phyloP scores from a whole-genome alignment of 2,888 invertebrate species.

The Choreutis nemorana region DNA sequence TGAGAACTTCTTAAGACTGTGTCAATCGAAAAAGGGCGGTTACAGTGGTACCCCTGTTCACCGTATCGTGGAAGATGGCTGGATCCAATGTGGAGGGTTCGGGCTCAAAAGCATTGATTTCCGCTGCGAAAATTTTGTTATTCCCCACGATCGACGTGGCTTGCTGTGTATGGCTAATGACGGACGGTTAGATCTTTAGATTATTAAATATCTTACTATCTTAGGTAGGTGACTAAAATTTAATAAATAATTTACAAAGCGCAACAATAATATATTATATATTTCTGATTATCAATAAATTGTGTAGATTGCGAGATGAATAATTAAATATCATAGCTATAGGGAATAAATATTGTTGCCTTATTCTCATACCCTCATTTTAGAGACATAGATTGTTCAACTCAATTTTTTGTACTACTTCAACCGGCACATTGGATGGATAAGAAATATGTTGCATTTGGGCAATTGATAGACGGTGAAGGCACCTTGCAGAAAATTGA shows the following conservation, averaged over 20 bases:
- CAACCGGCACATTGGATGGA: slow-evolving; percentile 77
- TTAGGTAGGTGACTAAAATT: too few species aligned
- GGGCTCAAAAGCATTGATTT: slow-evolving; percentile 39
- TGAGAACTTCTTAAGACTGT: slow-evolving; percentile 65
- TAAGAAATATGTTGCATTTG: slow-evolving; percentile 76
- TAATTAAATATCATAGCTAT: too few species aligned
- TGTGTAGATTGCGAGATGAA: too few species aligned
- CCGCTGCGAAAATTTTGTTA: slow-evolving; percentile 72
- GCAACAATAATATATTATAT: too few species aligned
- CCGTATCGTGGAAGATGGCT: slow-evolving; percentile 72
- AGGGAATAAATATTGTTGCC: too few species aligned
- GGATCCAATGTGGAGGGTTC: slow-evolving; percentile 75
- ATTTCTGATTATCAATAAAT: too few species aligned
- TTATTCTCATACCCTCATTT: too few species aligned
- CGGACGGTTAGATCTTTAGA: too few species aligned
- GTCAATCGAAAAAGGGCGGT: slow-evolving; percentile 46
- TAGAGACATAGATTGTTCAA: slow-evolving; percentile 70
- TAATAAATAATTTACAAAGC: too few species aligned
- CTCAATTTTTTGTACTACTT: slow-evolving; percentile 74
- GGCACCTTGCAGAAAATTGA: slow-evolving; percentile 68
- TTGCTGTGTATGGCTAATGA: slow-evolving; percentile 77
- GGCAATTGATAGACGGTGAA: slow-evolving; percentile 73
- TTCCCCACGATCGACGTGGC: slow-evolving; percentile 72
- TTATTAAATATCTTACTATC: too few species aligned
- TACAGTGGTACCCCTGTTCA: slow-evolving; percentile 68